A percentile compares a stretch with the other conserved stretches of the same genome.
These are phyloP conservation scores for Pholis gunnellus DNA, from an alignment of 2,113 vertebrate genomes.

Conservation along the genomic window DNA sequence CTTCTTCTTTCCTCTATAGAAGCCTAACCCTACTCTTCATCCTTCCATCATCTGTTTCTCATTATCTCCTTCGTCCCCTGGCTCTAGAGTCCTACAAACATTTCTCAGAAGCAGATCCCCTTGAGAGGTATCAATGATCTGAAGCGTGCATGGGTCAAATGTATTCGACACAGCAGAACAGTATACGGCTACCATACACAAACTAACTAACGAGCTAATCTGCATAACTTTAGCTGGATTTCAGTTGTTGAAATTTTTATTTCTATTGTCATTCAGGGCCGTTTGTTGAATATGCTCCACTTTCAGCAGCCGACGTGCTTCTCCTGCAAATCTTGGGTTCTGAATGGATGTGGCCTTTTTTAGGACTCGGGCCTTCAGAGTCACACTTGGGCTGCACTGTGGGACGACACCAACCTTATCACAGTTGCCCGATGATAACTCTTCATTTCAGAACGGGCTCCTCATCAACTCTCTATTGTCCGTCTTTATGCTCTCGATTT, in stretches of 20 bases:
- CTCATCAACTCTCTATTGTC: background rate
- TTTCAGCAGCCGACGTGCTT: background rate
- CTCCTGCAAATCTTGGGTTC: constrained; percentile 1
- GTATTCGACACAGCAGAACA: background rate
- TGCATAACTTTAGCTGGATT: background rate
- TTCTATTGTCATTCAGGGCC: background rate
- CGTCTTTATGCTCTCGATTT: background rate
- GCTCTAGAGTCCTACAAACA: background rate
- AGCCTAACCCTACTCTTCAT: background rate
- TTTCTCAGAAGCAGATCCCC: constrained; percentile 2
- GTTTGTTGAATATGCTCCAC: background rate
- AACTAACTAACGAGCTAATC: background rate
- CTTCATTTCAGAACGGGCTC: background rate
- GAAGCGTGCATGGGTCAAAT: background rate
- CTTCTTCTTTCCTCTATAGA: background rate
- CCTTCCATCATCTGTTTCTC: background rate
- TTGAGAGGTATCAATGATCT: background rate
- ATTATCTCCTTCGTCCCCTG: background rate
- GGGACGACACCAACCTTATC: background rate
- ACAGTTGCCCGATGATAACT: background rate
- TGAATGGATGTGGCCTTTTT: background rate
- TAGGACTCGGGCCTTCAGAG: background rate
- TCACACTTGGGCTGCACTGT: constrained; percentile 6
- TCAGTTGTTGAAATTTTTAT: background rate
- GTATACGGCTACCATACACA: background rate